A percentile compares a stretch with the other conserved stretches of the same genome.
Conservation (phyloP, 2,797 vertebrate species). For the Psittacula derbiana region DNA sequence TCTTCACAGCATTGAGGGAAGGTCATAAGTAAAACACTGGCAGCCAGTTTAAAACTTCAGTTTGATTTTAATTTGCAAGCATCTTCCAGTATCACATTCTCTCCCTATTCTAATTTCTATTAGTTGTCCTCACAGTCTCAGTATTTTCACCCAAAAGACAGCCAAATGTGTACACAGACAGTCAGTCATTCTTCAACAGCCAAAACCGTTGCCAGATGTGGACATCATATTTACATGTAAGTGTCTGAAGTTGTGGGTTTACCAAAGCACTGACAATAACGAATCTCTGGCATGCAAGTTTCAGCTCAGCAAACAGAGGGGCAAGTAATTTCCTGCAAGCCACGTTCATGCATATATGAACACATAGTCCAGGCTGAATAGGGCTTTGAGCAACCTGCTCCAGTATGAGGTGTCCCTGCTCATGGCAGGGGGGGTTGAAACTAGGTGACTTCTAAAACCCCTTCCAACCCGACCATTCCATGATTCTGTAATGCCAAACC, state of each 20-base stretch:
- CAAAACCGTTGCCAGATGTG: neutral
- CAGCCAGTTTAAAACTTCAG: neutral
- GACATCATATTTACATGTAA: rapidly evolving
- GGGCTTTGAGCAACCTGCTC: neutral
- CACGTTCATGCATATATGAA: neutral
- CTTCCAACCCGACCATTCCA: neutral
- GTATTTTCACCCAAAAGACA: neutral
- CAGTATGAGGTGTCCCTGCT: neutral
- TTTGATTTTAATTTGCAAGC: neutral
- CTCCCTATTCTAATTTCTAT: no score
- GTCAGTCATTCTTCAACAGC: neutral
- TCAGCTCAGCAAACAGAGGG: neutral
- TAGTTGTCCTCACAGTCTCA: rapidly evolving
- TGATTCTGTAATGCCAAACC: neutral
- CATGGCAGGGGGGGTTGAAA: neutral
- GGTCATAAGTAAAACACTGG: neutral
- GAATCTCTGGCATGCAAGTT: rapidly evolving
- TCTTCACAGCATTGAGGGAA: neutral
- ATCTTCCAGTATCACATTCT: rapidly evolving
- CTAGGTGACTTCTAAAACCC: neutral
- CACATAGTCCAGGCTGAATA: neutral
- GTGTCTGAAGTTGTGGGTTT: rapidly evolving
- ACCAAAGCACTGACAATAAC: rapidly evolving
- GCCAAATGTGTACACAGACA: rapidly evolving
- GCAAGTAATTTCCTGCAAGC: no score